Evolutionary conservation across 2,888 invertebrate genomes (phyloP).

Genomic region (Acanthosepion esculentum): DNA sequence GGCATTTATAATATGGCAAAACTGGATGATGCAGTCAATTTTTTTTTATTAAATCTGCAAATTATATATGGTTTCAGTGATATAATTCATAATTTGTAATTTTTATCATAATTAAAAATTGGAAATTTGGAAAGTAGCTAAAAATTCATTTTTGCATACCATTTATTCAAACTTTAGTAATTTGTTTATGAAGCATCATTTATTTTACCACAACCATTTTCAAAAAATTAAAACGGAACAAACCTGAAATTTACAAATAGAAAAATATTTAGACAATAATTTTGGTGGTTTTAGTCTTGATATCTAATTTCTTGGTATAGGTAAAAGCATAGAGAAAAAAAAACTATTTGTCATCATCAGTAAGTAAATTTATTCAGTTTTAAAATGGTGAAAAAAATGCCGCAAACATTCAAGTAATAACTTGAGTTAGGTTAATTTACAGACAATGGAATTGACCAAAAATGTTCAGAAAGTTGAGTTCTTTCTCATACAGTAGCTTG

Average conservation of each 20-base stretch:
- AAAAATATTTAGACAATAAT: background rate
- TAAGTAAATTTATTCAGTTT: conserved; percentile 47
- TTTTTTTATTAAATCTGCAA: too few species aligned
- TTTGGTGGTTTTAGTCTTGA: background rate
- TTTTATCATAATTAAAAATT: too few species aligned
- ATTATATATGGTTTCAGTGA: too few species aligned
- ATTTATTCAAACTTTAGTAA: too few species aligned
- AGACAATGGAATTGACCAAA: conserved; percentile 44
- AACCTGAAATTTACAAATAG: background rate
- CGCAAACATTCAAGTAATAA: conserved; percentile 24
- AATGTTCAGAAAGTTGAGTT: background rate
- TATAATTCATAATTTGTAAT: too few species aligned
- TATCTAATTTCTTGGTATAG: background rate
- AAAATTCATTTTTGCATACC: too few species aligned
- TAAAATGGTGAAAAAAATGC: conserved; percentile 47
- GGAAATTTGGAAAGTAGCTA: too few species aligned
- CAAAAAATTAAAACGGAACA: too few species aligned
- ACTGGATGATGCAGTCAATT: too few species aligned
- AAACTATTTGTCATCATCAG: conserved; percentile 39
- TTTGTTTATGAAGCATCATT: too few species aligned
- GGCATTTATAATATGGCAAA: too few species aligned
- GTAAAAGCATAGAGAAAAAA: background rate
- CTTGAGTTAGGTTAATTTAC: conserved; percentile 43
- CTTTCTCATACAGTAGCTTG: background rate
- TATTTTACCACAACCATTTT: too few species aligned